Evolutionary conservation across 2,797 vertebrate species (phyloP), one percentile per base, ranked within the genome.

Genomic region (Neopelma chrysocephalum): DNA sequence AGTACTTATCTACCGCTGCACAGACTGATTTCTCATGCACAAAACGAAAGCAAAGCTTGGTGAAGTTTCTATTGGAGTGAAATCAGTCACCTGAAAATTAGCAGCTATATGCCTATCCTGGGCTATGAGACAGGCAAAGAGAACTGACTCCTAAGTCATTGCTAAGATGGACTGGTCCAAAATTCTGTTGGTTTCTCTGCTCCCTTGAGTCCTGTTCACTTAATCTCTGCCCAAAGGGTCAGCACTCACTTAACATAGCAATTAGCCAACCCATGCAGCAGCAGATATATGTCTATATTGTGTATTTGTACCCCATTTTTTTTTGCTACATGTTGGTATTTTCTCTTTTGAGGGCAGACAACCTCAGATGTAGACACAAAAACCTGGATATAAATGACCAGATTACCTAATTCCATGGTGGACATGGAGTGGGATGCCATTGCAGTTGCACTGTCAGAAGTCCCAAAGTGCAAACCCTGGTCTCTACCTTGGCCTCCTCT

Each of bases 371-470:
- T 15, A 60, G 45, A 3, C 38, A 3, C 2, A 32, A 43, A 7
- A 47, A 11, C 17, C n/a, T 2, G 5, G n/a, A 42, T 32, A 18
- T 21, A 16, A 47, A 47, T 16, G 15, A 8, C 5, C 23, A 2
- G 11, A 3, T 22, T 20, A 38, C 8, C 65, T 21, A 3, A 26
- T 90, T 42, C 57, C 23, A 1, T 7, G n/a, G 32, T 1, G 0
- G 23, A 31, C 0, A 0, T 10, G 62, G 8, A 61, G 9, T 36
- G 38, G 25, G 50, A 57, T 48, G 31, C 3, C 42, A 3, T 36
- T 2, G 1, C 62, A 64, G 34, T 36, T 45, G 50, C 14, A 2
- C 16, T 38, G 1, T 14, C 11, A 27, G 25, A 58, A 57, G 17
- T 4, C 40, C 38, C 38, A 15, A 36, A 65, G 51, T 57, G 47